Evolutionary conservation across 35 echinoderm and acorn worm species (phyloP).

Genomic region (Lytechinus variegatus): DNA sequence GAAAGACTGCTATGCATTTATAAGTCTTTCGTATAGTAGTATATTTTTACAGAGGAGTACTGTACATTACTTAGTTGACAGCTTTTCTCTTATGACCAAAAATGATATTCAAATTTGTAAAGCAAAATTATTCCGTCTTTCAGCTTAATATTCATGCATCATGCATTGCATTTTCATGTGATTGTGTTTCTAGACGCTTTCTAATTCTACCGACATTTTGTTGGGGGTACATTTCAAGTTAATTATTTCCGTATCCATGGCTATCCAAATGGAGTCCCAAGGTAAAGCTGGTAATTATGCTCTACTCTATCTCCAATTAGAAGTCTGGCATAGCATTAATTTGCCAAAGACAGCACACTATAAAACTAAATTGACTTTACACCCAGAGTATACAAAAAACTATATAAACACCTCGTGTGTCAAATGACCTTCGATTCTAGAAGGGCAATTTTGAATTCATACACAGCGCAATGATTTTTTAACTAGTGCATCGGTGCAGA

Average conservation of each 20-base stretch:
- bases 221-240: background rate
- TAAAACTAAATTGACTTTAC: background rate
- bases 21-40: too few species aligned
- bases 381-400: background rate
- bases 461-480: background rate
- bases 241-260: constrained; percentile 6
- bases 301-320: background rate
- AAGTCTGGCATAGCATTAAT: background rate
- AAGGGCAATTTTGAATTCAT: background rate
- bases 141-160: background rate
- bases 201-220: background rate
- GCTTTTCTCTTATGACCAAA: too few species aligned
- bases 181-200: background rate
- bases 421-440: background rate
- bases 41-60: too few species aligned
- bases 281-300: background rate
- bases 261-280: background rate
- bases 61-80: too few species aligned
- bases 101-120: too few species aligned
- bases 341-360: background rate
- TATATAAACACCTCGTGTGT: background rate
- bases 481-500: background rate
- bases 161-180: background rate
- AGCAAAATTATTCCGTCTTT: too few species aligned
- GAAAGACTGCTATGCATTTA: too few species aligned